Base-by-base conservation (phyloP, 2,113 vertebrate genomes). In the Dendrocopos noguchii region DNA sequence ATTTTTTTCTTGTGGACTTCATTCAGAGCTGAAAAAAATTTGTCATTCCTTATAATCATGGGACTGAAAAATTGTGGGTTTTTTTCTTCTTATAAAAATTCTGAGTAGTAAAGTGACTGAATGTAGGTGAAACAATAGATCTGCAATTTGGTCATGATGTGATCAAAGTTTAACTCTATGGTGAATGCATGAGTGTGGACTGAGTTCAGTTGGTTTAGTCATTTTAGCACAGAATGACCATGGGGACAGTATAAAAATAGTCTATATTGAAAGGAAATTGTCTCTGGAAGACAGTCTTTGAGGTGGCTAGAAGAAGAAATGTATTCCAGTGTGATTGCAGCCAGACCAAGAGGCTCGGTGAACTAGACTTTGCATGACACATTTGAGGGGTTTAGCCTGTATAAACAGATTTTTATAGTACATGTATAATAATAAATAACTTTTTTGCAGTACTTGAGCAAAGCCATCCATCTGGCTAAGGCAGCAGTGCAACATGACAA, bases 91-190 rank as follows among this genome's bases (percentile, higher is more conserved):
- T 65, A 68, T 1, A 56, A 73, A 89, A 36, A 8, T 24, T 50
- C 19, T 57, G 29, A 39, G 17, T 61, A 29, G 13, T 76, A 9
- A 70, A 76, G 24, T 2, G 2, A 36, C 28, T 31, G 27, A 46
- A 52, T 84, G 11, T 11, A 42, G 39, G 6, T 53, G 7, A 31
- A 71, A 71, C 6, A 10, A 33, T 33, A 65, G 7, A 22, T 61
- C 17, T 47, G 46, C 56, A 42, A 19, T 72, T 77, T 64, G 28
- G 39, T 63, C 52, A n/a, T 0, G 0, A 2, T 56, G 14, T n/a
- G 36, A 36, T 61, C 13, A 6, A 64, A 55, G 10, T 61, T 74
- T 36, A 64, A 77, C 19, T 6, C 42, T 84, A 4, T 27, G 3
- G 11, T 80, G 16, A 64, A 78, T 27, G 42, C 12, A 17, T 3